Conservation (phyloP, 2,888 invertebrate genomes). For the Diadegma fenestrale region DNA sequence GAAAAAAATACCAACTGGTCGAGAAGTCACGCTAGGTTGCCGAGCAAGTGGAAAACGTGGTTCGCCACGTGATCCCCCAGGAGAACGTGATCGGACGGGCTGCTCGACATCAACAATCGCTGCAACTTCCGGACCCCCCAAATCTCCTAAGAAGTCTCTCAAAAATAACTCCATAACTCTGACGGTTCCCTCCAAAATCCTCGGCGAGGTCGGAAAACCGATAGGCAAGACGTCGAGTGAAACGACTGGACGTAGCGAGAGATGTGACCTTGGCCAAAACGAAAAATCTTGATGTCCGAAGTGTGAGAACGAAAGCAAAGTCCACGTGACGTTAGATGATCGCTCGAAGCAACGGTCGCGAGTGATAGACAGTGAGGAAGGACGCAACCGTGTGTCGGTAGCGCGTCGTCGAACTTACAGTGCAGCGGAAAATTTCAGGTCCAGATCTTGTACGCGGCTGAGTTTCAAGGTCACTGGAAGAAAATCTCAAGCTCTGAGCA, state of each 20-base stretch:
- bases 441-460: neutral
- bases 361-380: neutral
- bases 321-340: neutral
- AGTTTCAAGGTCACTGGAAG: neutral
- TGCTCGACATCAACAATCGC: neutral
- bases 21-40: neutral
- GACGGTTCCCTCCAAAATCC: neutral
- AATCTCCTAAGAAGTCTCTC: neutral
- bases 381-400: neutral
- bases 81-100: constrained; percentile 1
- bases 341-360: neutral
- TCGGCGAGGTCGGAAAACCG: neutral
- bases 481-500: neutral
- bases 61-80: constrained; percentile 43
- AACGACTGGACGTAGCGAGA: neutral
- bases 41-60: constrained; percentile 26
- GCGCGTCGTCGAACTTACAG: neutral
- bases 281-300: neutral
- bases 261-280: neutral
- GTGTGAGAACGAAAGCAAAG: neutral
- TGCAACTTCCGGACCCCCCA: neutral
- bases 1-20: neutral
- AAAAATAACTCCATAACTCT: no score
- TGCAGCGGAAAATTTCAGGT: neutral
- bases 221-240: neutral